These are phyloP conservation scores for Bicyclus anynana DNA, from an alignment of 1,140 invertebrate species.

Conservation along the genomic window DNA sequence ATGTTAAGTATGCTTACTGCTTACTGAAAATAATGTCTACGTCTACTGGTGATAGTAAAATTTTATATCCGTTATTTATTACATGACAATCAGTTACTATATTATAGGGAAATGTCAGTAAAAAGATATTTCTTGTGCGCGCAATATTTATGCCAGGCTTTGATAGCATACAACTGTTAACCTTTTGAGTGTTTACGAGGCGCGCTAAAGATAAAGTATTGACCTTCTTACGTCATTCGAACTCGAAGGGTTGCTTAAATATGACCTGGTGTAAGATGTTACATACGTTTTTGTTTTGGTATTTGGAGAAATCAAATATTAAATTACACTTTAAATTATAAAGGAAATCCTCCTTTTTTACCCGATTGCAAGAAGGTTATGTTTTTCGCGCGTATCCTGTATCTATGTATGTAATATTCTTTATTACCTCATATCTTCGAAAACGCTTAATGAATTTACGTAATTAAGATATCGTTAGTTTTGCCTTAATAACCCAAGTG, in stretches of 20 bases:
- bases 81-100: conserved; percentile 23
- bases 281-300: conserved; percentile 9
- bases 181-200: conserved; percentile 28
- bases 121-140: conserved; percentile 28
- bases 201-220: conserved; percentile 24
- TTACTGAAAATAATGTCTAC: conserved; percentile 1
- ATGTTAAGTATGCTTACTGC: too few species aligned
- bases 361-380: too few species aligned
- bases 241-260: conserved; percentile 26
- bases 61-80: conserved; percentile 15
- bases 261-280: conserved; percentile 19
- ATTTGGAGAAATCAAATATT: conserved; percentile 7
- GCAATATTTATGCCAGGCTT: conserved; percentile 30
- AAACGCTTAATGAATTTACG: too few species aligned
- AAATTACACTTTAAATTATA: too few species aligned
- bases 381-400: too few species aligned
- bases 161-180: conserved; percentile 30
- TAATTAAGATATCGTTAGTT: too few species aligned
- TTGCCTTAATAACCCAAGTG: too few species aligned
- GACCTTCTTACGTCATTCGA: conserved; percentile 29
- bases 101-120: conserved; percentile 31
- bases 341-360: too few species aligned
- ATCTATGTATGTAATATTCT: too few species aligned
- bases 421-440: too few species aligned
- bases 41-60: conserved; percentile 4